Conservation (phyloP, 2,113 vertebrate species). For the Aphyosemion australe region DNA sequence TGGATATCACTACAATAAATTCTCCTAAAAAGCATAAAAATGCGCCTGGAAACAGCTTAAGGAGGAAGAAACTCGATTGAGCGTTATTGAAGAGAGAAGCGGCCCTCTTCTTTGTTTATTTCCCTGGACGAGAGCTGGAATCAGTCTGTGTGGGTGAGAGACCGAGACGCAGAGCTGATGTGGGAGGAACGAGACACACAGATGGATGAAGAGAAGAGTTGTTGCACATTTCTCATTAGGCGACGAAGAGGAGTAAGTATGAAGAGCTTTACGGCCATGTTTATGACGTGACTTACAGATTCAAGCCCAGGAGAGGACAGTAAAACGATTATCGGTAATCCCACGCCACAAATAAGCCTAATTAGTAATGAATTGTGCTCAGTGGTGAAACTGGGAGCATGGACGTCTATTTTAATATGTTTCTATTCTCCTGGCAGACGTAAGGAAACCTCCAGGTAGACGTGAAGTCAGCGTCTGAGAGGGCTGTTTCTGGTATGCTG, state of each 20-base stretch:
- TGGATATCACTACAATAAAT: too few species aligned
- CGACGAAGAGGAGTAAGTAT: slow-evolving; percentile 7
- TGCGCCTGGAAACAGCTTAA: slow-evolving; percentile 2
- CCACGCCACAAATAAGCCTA: slow-evolving; percentile 25
- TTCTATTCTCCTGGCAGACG: slow-evolving; percentile 2
- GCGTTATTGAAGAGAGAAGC: slow-evolving; percentile 1
- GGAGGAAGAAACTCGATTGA: neutral
- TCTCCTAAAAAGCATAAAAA: neutral
- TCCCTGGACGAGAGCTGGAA: slow-evolving; percentile 26
- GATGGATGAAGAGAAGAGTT: slow-evolving; percentile 35
- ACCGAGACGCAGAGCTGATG: slow-evolving; percentile 43
- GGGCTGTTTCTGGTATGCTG: too few species aligned
- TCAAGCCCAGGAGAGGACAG: slow-evolving; percentile 15
- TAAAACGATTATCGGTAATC: slow-evolving; percentile 28
- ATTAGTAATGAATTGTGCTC: slow-evolving; percentile 21
- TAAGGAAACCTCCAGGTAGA: slow-evolving; percentile 1
- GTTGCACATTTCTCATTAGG: slow-evolving; percentile 28
- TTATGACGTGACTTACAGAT: slow-evolving; percentile 19
- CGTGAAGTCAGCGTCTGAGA: neutral
- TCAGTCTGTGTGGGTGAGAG: slow-evolving; percentile 53
- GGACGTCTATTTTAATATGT: slow-evolving; percentile 7
- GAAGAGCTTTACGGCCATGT: slow-evolving; percentile 8
- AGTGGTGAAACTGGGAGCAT: slow-evolving; percentile 12
- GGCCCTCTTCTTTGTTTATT: slow-evolving; percentile 7
- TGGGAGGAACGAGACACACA: slow-evolving; percentile 48